Evolutionary conservation across 1,140 invertebrate genomes (phyloP).

Genomic region (Caenorhabditis brenneri): DNA sequence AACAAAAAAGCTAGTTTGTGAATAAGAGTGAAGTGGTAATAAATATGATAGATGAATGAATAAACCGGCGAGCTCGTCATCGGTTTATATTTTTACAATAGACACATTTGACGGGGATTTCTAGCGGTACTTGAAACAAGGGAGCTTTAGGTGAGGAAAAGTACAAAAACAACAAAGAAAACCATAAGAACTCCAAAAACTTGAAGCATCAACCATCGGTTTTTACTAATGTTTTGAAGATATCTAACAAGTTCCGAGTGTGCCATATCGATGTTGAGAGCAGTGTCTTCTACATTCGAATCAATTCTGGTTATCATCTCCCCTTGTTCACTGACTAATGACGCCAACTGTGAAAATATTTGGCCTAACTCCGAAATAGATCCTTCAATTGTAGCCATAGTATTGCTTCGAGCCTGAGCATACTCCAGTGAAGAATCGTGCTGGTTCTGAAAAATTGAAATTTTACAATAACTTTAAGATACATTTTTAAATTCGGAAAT

Average conservation of each 20-base stretch:
- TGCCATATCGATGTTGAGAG: slow-evolving; percentile 94
- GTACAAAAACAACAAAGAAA: slow-evolving; percentile 98
- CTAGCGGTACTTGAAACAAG: background rate
- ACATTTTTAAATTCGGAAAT: background rate
- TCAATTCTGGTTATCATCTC: slow-evolving; percentile 98
- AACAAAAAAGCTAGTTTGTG: slow-evolving; percentile 3
- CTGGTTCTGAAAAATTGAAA: slow-evolving; percentile 46
- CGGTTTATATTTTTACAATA: slow-evolving; percentile 4
- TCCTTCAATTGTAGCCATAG: slow-evolving; percentile 98
- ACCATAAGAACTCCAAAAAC: slow-evolving; percentile 95
- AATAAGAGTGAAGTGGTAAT: background rate
- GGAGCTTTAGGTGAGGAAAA: slow-evolving; percentile 78
- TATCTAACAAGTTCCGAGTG: slow-evolving; percentile 96
- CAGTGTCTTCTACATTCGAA: slow-evolving; percentile 91
- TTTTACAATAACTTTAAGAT: too few relatives aligned
- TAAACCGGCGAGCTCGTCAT: background rate
- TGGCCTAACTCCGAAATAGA: slow-evolving; percentile 98
- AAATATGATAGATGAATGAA: slow-evolving; percentile 9
- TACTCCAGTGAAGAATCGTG: slow-evolving; percentile 74
- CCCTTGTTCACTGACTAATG: slow-evolving; percentile 96
- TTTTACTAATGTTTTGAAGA: slow-evolving; percentile 94
- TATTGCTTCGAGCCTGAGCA: slow-evolving; percentile 88
- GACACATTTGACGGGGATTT: background rate
- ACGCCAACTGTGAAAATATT: slow-evolving; percentile 95
- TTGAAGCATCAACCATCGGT: slow-evolving; percentile 99